Base-by-base conservation (phyloP, 2,888 invertebrate species). In the Drosophila pseudotakahashii region DNA sequence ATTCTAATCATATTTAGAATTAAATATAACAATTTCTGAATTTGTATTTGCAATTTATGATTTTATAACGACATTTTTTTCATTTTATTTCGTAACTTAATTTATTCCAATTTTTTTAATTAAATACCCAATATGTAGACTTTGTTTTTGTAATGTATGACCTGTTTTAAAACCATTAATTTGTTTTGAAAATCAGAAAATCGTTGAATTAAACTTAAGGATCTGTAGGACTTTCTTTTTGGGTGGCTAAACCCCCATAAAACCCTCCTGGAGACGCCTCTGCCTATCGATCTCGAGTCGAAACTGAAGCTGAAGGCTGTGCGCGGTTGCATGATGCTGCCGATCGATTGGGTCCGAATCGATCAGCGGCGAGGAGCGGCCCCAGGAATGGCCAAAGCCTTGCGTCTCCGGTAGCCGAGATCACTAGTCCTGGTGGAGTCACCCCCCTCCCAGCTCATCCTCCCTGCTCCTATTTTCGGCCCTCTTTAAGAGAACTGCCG, bases 241-340 rank as follows among this genome's bases (percentile, higher is more conserved):
- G 16, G 19, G 11, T 42, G 19, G 1, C 19, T 1, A 3, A 32
- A 7, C 30, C 30, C 30, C 47, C 32, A 32, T 11, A 26, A 13
- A 52, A 34, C 37, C 34, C 51, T 34, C 30, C 7, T 34, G n/a
- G 53, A 14, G 30, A 45, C 51, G 48, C 16, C 58, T 3, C 39
- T 59, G 55, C 23, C 2, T 3, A 5, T 9, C n/a, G 9, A 13
- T 55, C 16, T 52, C 14, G 16, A 30, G 13, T 54, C 19, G 39
- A 13, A 58, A 58, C 19, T 52, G 14, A 48, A 41, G 52, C 53
- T 54, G 54, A 45, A 41, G 62, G 67, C 75, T 83, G 86, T 84
- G 90, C 88, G 82, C 84, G 89, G 89, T 89, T 89, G 89, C 89
- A 89, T 90, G 89, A 89, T 89, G 89, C 78, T 81, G 87, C 66